Evolutionary conservation across 2,797 vertebrate genomes (phyloP), one percentile per base, ranked within the genome.

Genomic region (Fringilla coelebs): DNA sequence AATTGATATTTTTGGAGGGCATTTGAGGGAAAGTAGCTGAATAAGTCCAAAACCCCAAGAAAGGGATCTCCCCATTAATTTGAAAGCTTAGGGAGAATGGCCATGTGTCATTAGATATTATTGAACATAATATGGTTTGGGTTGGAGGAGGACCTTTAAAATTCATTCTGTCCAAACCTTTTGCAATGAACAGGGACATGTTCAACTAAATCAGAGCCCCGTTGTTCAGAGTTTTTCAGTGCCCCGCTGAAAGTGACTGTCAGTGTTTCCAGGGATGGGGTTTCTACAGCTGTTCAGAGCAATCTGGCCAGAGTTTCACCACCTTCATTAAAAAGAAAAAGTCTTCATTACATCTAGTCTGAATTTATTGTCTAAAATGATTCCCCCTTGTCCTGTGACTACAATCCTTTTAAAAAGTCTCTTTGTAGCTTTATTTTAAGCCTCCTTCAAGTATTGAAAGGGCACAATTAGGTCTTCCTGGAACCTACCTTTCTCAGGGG

Each of bases 191-290:
- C 10, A 46, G 40, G 13, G 17, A 15, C 7, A 28, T 19, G 4
- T 34, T 60, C 18, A 29, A 11, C 24, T 38, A 19, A 3, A 28
- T 29, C 9, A 38, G 34, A 77, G 34, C 25, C n/a, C 6, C 0
- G 7, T 31, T 38, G 48, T 52, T 75, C 12, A 38, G 38, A 29
- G 10, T 57, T 79, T 25, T 73, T 70, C 36, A 43, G 32, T 25
- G 9, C 11, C 16, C 34, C 0, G 0, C 17, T 34, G 29, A 75
- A 10, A 38, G 16, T 61, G 22, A 32, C 3, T 6, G 6, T 57
- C 31, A 65, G 22, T 72, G 29, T 43, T 88, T 72, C n/a, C 9
- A 14, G 31, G 14, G 3, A 11, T 40, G 11, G 26, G 16, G 4
- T 6, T 7, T 79, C 21, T n/a, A 14, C 4, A 12, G 2, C 22